Evolutionary conservation across 2,113 vertebrate species (phyloP).

Genomic region (Pionites leucogaster): DNA sequence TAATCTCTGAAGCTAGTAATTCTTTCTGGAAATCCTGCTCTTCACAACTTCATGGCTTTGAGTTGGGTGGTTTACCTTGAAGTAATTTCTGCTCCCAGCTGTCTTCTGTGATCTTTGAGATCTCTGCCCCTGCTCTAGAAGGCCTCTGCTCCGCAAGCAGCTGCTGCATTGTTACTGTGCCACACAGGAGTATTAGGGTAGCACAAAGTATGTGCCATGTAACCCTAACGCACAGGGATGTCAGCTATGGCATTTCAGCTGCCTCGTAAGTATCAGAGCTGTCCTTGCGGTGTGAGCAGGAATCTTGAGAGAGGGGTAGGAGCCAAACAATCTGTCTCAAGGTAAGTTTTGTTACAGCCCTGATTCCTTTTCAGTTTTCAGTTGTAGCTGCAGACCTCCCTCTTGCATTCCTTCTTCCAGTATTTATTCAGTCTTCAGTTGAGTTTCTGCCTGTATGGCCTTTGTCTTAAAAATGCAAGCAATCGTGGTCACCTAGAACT

Average conservation of each 20-base stretch:
- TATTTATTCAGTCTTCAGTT: neutral
- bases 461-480: neutral
- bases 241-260: slow-evolving; percentile 30
- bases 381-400: neutral
- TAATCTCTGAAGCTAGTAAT: neutral
- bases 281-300: neutral
- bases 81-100: slow-evolving; percentile 31
- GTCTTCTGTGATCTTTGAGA: neutral
- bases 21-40: neutral
- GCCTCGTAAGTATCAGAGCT: neutral
- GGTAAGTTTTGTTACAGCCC: slow-evolving; percentile 45
- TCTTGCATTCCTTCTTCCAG: neutral
- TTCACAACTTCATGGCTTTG: neutral
- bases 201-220: neutral
- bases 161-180: slow-evolving; percentile 36
- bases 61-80: neutral
- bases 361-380: neutral
- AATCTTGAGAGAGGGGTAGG: neutral
- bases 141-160: slow-evolving; percentile 1
- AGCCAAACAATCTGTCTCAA: neutral
- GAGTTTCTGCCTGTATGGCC: neutral
- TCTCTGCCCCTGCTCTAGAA: neutral
- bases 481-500: neutral
- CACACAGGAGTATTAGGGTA: neutral
- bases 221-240: neutral